Base-by-base conservation (phyloP, 2,113 vertebrate species). In the Tychaedon coryphoeus region DNA sequence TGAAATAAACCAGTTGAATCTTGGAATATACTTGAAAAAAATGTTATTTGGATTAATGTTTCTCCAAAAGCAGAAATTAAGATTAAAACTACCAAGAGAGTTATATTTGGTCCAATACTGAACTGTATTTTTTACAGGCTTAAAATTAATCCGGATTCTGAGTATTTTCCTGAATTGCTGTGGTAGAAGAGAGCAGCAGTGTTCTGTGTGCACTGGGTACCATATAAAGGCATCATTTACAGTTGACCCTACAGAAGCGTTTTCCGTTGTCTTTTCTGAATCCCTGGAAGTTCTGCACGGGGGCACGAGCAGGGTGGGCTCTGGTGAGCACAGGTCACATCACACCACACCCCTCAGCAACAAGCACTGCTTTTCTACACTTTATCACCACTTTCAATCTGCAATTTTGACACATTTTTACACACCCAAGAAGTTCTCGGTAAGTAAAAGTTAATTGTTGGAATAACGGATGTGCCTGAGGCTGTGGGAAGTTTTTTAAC, bases 121-220 rank as follows among this genome's bases (percentile, higher is more conserved):
- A 93, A 64, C 45, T 74, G 56, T 60, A 12, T 26, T 95, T 81
- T 76, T 65, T 58, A 61, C 78, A 79, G 84, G 58, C 34, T 73
- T 72, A 34, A 81, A 79, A 40, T 29, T 0, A 60, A 51, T 4
- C 10, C 12, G 0, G 28, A 60, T 40, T 86, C 45, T n/a, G 48
- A 73, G 25, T 50, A 62, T 77, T 79, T 80, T 24, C 33, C 40
- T 40, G 67, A 54, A 28, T 58, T 14, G 2, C 8, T 51, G 19
- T 17, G 71, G n/a, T 17, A 4, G 4, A 65, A 64, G 26, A 17
- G 28, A 53, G 90, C 70, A 74, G 42, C 26, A 80, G 45, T 38
- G 80, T 71, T 42, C 3, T 74, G 93, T 45, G 88, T 58, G 96
- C 90, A 73, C 92, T 85, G 95, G 84, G 73, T 91, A 17, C 16